Conservation (phyloP, 2,113 vertebrate species). For the Erythrocercus mccallii region DNA sequence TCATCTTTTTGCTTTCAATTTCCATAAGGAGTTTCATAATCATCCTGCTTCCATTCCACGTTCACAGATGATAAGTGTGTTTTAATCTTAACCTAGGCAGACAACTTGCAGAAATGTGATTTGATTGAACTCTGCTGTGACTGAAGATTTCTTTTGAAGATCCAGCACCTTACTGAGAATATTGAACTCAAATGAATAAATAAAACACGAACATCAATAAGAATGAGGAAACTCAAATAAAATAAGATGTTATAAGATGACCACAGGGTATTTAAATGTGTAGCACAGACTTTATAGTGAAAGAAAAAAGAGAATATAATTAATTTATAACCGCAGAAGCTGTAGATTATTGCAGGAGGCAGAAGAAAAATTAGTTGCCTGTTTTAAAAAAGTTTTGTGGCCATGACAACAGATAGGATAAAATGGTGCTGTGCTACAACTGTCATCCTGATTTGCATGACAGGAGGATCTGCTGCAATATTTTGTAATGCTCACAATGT, state of each 20-base stretch:
- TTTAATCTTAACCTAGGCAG: conserved; percentile 7
- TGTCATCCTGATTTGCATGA: background rate
- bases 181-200: conserved; percentile 48
- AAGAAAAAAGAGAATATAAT: background rate
- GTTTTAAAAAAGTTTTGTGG: background rate
- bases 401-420: background rate
- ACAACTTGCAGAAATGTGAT: background rate
- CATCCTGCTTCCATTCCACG: background rate
- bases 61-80: background rate
- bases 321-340: background rate
- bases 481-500: background rate
- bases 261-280: background rate
- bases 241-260: background rate
- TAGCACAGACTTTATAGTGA: background rate
- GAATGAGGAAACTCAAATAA: conserved; percentile 9
- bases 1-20: background rate
- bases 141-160: conserved; percentile 41
- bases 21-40: background rate
- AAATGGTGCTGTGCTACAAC: background rate
- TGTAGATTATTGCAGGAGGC: background rate
- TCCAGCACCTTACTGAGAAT: conserved; percentile 6
- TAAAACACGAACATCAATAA: conserved; percentile 35
- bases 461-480: background rate
- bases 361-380: background rate
- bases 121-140: conserved; percentile 16